A percentile compares a stretch with the other conserved stretches of the same genome.
These are phyloP conservation scores for Andrena marginata DNA, from an alignment of 2,888 invertebrate species.

Conservation along the genomic window DNA sequence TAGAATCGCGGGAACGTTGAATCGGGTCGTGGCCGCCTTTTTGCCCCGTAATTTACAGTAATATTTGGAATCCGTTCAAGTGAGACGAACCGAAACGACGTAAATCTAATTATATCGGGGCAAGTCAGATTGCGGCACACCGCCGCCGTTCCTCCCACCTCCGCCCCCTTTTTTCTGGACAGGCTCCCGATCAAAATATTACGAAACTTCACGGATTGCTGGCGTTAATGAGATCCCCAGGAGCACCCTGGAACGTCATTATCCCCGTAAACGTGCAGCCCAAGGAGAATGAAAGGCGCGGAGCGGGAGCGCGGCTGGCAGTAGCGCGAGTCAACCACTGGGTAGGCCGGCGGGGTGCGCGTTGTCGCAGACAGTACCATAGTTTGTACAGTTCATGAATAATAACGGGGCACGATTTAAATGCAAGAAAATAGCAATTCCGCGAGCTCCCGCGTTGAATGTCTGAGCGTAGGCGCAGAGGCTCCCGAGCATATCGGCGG, in stretches of 20 bases:
- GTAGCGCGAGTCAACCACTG: constrained; percentile 14
- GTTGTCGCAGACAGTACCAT: constrained; percentile 30
- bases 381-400: constrained; percentile 50
- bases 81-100: constrained; percentile 45
- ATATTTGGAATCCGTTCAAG: constrained; percentile 72
- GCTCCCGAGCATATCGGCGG: constrained; percentile 9
- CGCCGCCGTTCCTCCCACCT: neutral
- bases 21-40: constrained; percentile 67
- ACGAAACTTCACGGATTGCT: constrained; percentile 3
- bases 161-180: neutral
- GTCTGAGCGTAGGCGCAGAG: neutral
- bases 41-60: constrained; percentile 66
- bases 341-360: neutral
- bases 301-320: constrained; percentile 10
- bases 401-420: constrained; percentile 45
- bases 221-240: constrained; percentile 6
- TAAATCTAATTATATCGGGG: constrained; percentile 62
- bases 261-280: neutral
- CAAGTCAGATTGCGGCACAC: constrained; percentile 20
- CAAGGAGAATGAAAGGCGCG: neutral
- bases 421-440: constrained; percentile 47
- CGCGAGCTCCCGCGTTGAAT: neutral
- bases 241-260: neutral
- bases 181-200: neutral
- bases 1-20: constrained; percentile 57